phyloP scores from a whole-genome alignment of 2,113 vertebrate species.

The Corythornis vintsioides region DNA sequence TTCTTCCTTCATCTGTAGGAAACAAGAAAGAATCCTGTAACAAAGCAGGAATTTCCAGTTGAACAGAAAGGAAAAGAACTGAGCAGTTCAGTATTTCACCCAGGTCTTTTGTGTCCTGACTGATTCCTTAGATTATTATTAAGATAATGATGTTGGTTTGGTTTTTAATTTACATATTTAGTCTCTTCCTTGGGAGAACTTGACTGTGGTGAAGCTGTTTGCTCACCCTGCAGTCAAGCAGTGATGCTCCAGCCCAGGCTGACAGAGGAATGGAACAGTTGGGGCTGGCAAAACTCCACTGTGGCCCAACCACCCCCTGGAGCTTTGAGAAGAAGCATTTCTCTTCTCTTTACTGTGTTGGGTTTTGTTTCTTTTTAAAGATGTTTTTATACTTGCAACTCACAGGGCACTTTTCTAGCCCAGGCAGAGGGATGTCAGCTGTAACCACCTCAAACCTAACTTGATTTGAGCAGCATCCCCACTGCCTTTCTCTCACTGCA shows the following conservation, averaged over 20 bases:
- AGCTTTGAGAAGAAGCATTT: neutral
- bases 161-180: neutral
- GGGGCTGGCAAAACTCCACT: neutral
- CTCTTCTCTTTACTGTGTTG: neutral
- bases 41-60: neutral
- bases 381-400: neutral
- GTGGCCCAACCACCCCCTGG: neutral
- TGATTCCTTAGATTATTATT: neutral
- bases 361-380: neutral
- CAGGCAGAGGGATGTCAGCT: neutral
- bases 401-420: rapidly evolving
- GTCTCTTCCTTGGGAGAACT: neutral
- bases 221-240: neutral
- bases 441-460: neutral
- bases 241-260: neutral
- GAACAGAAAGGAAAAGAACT: neutral
- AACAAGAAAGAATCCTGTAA: neutral
- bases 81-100: neutral
- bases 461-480: neutral
- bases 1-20: neutral
- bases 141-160: neutral
- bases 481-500: neutral
- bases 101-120: neutral
- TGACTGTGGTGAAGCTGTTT: neutral
- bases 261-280: neutral